Evolutionary conservation across 1,140 invertebrate species (phyloP), one percentile per base, ranked within the genome.

Genomic region (Elymnias hypermnestra): DNA sequence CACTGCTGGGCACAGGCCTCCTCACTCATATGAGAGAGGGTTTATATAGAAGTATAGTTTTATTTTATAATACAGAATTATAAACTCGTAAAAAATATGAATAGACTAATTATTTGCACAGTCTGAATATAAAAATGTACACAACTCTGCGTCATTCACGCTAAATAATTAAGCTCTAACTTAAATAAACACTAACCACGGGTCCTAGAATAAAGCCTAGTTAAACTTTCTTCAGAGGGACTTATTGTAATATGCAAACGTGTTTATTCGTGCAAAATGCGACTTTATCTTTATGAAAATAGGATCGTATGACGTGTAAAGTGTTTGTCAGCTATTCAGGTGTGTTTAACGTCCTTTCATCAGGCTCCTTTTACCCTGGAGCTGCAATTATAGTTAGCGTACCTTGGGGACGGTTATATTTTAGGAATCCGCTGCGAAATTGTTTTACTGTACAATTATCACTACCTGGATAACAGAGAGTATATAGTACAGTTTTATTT

Each of bases 341-440:
- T 9, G 33, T 17, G 10, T 38, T 46, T 46, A 36, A 21, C 33
- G 37, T 48, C 46, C 46, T 48, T 48, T 48, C 46, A 48, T 23
- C 17, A 23, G 10, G 9, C 18, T 35, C 46, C 37, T 48, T 48
- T 48, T 41, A 40, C 26, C 46, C 46, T 19, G 37, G 21, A 25
- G 46, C 38, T 48, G 46, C 46, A 48, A 48, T 48, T 48, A 48
- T 35, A 41, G 46, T 41, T 36, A 41, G 28, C 37, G 28, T 41
- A 9, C 25, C 28, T 39, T 39, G 28, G 45, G 28, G 45, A 39
- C 33, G 31, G 31, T 17, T 33, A 33, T 33, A 33, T 33, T 33
- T 33, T 10, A 33, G 31, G n/a, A 15, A 33, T 21, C 31, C 19
- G 3, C 7, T n/a, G 8, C 7, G 19, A 14, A 19, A 35, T n/a